Base-by-base conservation (phyloP, 2,888 invertebrate species). In the Pteria penguin region DNA sequence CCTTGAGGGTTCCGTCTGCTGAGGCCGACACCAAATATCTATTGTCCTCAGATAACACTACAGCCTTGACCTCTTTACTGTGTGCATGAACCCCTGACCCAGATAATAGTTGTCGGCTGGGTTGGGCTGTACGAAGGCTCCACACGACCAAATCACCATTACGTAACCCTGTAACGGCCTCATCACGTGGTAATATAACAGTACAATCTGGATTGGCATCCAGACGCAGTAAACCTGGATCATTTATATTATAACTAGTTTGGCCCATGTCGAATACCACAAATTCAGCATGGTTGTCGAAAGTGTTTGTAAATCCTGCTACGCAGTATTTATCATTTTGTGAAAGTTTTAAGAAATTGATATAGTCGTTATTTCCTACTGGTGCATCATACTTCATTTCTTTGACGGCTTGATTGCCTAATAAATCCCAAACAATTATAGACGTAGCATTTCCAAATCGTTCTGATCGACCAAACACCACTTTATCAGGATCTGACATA, bases 91-190 rank as follows among this genome's bases (percentile, higher is more conserved):
- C 73, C 24, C 89, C 85, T 45, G 84, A 78, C 70, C 87, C 78
- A 61, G 85, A 83, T 52, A 91, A 83, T 32, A 92, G 84, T 81
- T 91, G 91, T 24, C 91, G 83, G 67, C 87, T 87, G 0, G 90
- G 86, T 67, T 88, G 88, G 32, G 89, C 90, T 26, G 90, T 91
- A 18, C 89, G 81, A 75, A 92, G 79, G 76, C 89, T 91, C 92
- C 92, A 92, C 67, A 92, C 87, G 31, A 90, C 86, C 22, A 92
- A 86, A 71, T 92, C 91, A 54, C 92, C 92, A 73, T 91, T 90
- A 29, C 91, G 80, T 22, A 91, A 88, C 29, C 92, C 92, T 32
- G 92, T 92, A 22, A 91, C 89, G 1, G 90, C 91, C 77, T 91
- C 91, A 65, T 92, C 91, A 69, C 88, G 87, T 32, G 90, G 90